Base-by-base conservation (phyloP, 2,113 vertebrate genomes). In the Macquaria australasica region DNA sequence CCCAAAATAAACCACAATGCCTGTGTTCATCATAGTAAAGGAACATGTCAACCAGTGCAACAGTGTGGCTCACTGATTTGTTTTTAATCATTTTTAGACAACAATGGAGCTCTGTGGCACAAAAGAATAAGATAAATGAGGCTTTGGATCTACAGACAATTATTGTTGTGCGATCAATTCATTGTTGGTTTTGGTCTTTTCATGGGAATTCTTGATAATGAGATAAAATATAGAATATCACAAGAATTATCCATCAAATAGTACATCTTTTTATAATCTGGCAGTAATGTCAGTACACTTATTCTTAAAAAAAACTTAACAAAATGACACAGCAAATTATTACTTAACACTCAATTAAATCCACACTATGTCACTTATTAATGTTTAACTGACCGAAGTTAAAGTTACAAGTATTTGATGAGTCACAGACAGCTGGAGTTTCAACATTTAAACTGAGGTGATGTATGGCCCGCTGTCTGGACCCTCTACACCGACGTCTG, bases 381-480 rank as follows among this genome's bases (percentile, higher is more conserved):
- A 67, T 41, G 10, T 70, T 79, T 45, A 43, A 55, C 37, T 11
- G 39, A 77, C 12, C 53, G 34, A 34, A 34, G 34, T 34, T 34
- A 34, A 37, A 50, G 78, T 71, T 67, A 63, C 34, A 63, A 67
- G 15, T 67, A 69, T 78, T 72, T 73, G n/a, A 45, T 70, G 66
- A 75, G 75, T 84, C 56, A 31, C 79, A 87, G 77, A 69, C 23
- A 50, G 56, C 48, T 74, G 51, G 28, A 86, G 51, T 71, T 79
- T 69, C n/a, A 34, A 53, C 60, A 69, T 51, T 88, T 60, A 62
- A 34, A 62, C 25, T 72, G 20, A 79, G 60, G 77, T 64, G 69
- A 82, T 81, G 41, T 50, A 76, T n/a, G 34, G 23, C 14, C 60
- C 51, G 31, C 67, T 18, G 58, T 85, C 81, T 81, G 78, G 74